Conservation (phyloP, 2,113 vertebrate species). For the Ochotona curzoniae region DNA sequence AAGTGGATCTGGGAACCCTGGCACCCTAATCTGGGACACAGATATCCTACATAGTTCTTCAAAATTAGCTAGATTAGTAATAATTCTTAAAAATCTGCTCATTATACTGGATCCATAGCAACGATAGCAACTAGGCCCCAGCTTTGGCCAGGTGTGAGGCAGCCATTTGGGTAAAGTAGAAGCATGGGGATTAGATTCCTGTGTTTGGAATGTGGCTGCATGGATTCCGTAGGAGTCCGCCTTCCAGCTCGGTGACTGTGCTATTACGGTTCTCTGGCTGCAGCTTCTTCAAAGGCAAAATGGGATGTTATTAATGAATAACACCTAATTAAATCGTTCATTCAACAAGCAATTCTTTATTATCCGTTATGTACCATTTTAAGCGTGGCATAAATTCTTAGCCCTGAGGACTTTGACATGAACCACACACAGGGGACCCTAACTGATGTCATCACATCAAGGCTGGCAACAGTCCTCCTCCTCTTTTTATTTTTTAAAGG, state of each 20-base stretch:
- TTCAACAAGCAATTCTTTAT: neutral
- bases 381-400: neutral
- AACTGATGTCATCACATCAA: neutral
- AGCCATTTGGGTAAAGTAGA: neutral
- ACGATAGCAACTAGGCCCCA: neutral
- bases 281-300: neutral
- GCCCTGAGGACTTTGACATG: neutral
- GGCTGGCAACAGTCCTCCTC: neutral
- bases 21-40: no score
- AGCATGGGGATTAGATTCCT: neutral
- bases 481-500: no score
- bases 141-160: neutral
- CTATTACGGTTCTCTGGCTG: neutral
- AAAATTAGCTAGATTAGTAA: neutral
- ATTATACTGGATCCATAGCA: neutral
- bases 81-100: neutral
- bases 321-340: neutral
- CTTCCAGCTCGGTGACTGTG: neutral
- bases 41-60: neutral
- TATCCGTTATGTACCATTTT: neutral
- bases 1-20: no score
- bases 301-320: neutral
- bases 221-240: accelerated
- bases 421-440: neutral
- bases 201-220: neutral